Evolutionary conservation across 1,140 invertebrate species (phyloP).

Genomic region (Bombus polaris): DNA sequence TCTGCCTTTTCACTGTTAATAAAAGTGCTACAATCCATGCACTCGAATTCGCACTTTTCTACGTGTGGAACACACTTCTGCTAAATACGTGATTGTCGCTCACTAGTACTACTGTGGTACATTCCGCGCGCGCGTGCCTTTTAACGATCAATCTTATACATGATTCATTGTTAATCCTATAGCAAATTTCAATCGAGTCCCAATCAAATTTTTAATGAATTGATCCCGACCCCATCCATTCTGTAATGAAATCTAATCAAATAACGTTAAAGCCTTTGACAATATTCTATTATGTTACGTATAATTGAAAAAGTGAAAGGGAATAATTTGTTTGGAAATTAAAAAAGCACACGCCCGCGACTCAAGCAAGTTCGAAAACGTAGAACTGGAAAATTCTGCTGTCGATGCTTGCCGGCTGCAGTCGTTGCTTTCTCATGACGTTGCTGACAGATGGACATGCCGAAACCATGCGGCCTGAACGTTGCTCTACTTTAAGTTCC

Average conservation of each 20-base stretch:
- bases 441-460: constrained; percentile 32
- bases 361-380: constrained; percentile 1
- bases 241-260: neutral
- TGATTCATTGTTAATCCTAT: neutral
- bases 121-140: constrained; percentile 14
- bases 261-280: neutral
- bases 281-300: neutral
- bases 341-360: neutral
- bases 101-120: constrained; percentile 39
- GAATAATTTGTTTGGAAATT: neutral
- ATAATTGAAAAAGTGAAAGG: neutral
- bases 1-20: constrained; percentile 45
- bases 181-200: neutral
- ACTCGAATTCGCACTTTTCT: constrained; percentile 44
- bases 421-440: constrained; percentile 16
- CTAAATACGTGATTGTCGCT: constrained; percentile 47
- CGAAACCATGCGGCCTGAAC: constrained; percentile 41
- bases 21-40: constrained; percentile 61
- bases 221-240: neutral
- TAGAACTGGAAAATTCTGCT: constrained; percentile 37
- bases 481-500: constrained; percentile 37
- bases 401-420: constrained; percentile 21
- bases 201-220: too few relatives aligned
- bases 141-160: neutral
- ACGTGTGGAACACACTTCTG: constrained; percentile 42